Conservation (phyloP, 2,113 vertebrate species). For the Girardinichthys multiradiatus region DNA sequence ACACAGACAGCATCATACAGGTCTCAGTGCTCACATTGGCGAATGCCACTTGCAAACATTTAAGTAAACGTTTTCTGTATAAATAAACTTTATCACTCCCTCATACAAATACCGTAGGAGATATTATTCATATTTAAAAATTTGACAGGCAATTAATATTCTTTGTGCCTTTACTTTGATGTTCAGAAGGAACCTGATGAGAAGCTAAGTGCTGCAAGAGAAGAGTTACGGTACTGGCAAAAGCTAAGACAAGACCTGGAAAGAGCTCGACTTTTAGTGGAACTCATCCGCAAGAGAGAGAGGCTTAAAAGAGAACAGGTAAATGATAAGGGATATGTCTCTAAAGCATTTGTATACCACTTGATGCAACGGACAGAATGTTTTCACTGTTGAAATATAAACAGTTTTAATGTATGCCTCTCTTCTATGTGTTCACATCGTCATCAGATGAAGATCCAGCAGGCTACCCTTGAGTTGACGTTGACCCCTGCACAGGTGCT, state of each 20-base stretch:
- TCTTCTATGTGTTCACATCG: slow-evolving; percentile 13
- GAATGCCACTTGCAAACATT: too few species aligned
- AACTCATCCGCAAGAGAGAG: slow-evolving; percentile 96
- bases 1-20: too few species aligned
- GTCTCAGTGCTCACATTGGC: too few species aligned
- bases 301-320: slow-evolving; percentile 98
- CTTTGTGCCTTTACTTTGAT: neutral
- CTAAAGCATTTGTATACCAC: neutral
- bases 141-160: neutral
- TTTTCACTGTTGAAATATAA: too few species aligned
- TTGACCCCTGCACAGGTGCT: slow-evolving; percentile 91
- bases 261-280: slow-evolving; percentile 91
- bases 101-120: neutral
- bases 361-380: neutral
- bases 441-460: slow-evolving; percentile 90
- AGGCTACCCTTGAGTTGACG: slow-evolving; percentile 91
- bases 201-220: slow-evolving; percentile 90
- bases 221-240: slow-evolving; percentile 97
- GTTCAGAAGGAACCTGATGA: slow-evolving; percentile 91
- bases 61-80: too few species aligned
- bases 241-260: slow-evolving; percentile 96
- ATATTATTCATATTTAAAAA: neutral
- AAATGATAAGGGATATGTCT: neutral
- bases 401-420: neutral
- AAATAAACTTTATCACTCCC: neutral